Evolutionary conservation across 2,113 vertebrate species (phyloP), one percentile per base, ranked within the genome.

Genomic region (Thunnus thynnus): DNA sequence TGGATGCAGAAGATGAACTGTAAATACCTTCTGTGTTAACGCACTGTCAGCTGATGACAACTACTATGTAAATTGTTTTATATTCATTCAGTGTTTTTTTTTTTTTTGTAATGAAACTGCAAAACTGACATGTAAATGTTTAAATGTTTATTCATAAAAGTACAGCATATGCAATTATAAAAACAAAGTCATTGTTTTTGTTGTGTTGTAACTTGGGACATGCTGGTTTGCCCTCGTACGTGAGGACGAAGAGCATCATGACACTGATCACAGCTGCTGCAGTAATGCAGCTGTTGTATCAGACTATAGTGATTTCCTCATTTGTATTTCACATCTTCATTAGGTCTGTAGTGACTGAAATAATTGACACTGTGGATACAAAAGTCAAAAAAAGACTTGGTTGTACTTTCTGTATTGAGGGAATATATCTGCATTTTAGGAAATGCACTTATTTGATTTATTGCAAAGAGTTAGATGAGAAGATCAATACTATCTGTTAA

Each of bases 61-160:
- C 1, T 41, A 41, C 36, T 50, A 16, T 64, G 41, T 27, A 18
- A 22, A 46, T 62, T 61, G 10, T 68, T 74, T 67, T 65, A 7
- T 87, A 55, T 75, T 27, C 14, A 27, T 47, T 64, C 10, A 46
- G 30, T 81, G 13, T 72, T 83, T 78, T 82, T 78, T 13, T 77
- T 30, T 30, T 30, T 30, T 30, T 30, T 30, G 4, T 3, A 30
- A 67, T 47, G 6, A 80, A 77, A 79, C 18, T 72, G 44, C 58
- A 63, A 78, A 67, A 22, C 44, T 60, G 46, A 58, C n/a, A 7
- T 77, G 48, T 74, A 72, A 72, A 58, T 83, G 30, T 73, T 67
- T 4, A 60, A 69, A 64, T 62, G 36, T 86, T 86, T 88, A 81
- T 86, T 85, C 64, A 84, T 82, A 81, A 86, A 89, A 80, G 61